Evolutionary conservation across 2,888 invertebrate genomes (phyloP), one percentile per base, ranked within the genome.

Genomic region (Oxytorus armatus): DNA sequence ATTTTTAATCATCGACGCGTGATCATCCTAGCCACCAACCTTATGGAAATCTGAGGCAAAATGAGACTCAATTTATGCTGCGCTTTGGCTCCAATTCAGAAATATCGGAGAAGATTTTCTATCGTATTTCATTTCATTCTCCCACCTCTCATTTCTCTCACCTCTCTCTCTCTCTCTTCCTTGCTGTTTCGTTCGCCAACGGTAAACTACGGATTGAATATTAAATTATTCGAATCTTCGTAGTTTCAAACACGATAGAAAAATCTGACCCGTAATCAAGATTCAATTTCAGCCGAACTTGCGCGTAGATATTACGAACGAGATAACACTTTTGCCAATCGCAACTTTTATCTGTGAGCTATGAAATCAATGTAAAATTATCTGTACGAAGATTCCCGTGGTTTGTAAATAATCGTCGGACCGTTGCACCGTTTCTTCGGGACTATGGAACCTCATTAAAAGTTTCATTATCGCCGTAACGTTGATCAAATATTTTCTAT

Each of bases 1-100:
- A 51, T 83, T 87, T 86, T 36, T 86, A 86, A 86, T 87, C 79
- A 83, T 63, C 57, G 21, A 16, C 47, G 57, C 47, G 49, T 29
- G 39, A 61, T 79, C 36, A n/a, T 39, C 55, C 39, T 8, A 57
- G 29, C 57, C 51, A 63, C 25, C 8, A 8, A 11, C 29, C 23
- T 47, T 29, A 33, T 44, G 11, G 18, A 57, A 14, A 10, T n/a
- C 8, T 0, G 23, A 4, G 18, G 16, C 8, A 16, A 10, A 36
- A 39, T 10, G 36, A 29, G 44, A 69, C 36, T 59, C 49, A 18
- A 59, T 72, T 72, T 39, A 47, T 59, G 42, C 47, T 47, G 16
- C 63, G 16, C 10, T 47, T 70, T 33, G 53, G 25, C 53, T 33
- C 21, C 47, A 47, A 16, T 16, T 14, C n/a, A 29, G 53, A 8